phyloP scores from a whole-genome alignment of 2,888 invertebrate genomes.

The Sceliomorpha sp. region DNA sequence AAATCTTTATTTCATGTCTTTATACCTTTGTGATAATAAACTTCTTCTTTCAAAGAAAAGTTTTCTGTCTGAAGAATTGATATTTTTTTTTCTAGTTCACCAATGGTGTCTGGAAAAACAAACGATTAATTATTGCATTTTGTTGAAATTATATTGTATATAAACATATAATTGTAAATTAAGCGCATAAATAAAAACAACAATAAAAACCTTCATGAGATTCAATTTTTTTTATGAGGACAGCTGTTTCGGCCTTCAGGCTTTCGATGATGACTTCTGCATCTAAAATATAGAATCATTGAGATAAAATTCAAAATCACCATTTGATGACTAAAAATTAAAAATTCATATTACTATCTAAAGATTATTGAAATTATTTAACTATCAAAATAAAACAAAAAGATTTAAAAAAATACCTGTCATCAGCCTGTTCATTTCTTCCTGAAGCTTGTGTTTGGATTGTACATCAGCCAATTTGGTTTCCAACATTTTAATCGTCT shows the following conservation, averaged over 20 bases:
- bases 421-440: not conserved
- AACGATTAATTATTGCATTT: too few species aligned
- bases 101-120: not conserved
- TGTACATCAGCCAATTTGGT: slow-evolving; percentile 2
- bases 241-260: too few species aligned
- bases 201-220: too few species aligned
- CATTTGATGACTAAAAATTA: not conserved
- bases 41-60: not conserved
- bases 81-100: not conserved
- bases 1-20: not conserved
- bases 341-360: too few species aligned
- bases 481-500: not conserved
- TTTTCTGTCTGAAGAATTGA: not conserved
- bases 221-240: too few species aligned
- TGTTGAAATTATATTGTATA: too few species aligned
- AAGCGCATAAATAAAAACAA: too few species aligned
- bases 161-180: not conserved
- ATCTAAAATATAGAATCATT: not conserved
- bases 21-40: not conserved
- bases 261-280: not conserved
- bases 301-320: not conserved
- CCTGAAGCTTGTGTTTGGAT: not conserved
- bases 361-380: too few species aligned
- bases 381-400: not conserved
- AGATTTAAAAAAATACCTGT: slow-evolving; percentile 1